Evolutionary conservation across 2,888 invertebrate genomes (phyloP), one percentile per base, ranked within the genome.

Genomic region (Pseudanteris insignis): DNA sequence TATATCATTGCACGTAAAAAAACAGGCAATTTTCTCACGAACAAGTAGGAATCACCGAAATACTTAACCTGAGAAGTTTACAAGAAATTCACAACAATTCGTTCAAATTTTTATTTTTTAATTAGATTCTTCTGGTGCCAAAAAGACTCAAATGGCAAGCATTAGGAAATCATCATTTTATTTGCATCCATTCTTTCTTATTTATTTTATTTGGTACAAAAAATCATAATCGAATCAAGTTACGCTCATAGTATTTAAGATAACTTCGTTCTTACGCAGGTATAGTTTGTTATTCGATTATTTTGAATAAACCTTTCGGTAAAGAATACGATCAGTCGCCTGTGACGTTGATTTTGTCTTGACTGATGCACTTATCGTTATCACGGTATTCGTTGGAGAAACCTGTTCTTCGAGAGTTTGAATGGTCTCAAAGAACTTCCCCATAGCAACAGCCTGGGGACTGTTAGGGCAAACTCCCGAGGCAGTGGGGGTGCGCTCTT

Each of bases 391-490:
- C 43, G 48, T 44, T 21, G 18, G 8, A 47, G 33, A 47, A 61
- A 64, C 64, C 62, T 64, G 64, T 62, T 59, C 55, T 41, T 58
- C 37, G n/a, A 25, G 11, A 25, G 50, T 26, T 48, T 44, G 47
- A 44, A 46, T 43, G 50, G 33, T 47, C 55, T 43, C 51, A 37
- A 41, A 38, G 33, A n/a, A 54, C 41, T 61, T 59, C 57, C 60
- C 65, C 65, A 65, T 65, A 60, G 65, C 65, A 65, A 65, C 62
- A 65, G 65, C 62, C 48, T 36, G 40, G 37, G 50, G 50, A 15
- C 51, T 47, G 58, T 50, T 64, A 51, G 54, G 57, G 58, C 46
- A 7, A 43, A 32, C 47, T 36, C 47, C 58, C 33, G 41, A 7
- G 38, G 24, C 26, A 32, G 44, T 40, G 53, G 46, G 33, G 54